Percentiles rank a stretch among this genome's conserved stretches.
phyloP scores from a whole-genome alignment of 2,888 invertebrate species.

The Drosophila ezoana region DNA sequence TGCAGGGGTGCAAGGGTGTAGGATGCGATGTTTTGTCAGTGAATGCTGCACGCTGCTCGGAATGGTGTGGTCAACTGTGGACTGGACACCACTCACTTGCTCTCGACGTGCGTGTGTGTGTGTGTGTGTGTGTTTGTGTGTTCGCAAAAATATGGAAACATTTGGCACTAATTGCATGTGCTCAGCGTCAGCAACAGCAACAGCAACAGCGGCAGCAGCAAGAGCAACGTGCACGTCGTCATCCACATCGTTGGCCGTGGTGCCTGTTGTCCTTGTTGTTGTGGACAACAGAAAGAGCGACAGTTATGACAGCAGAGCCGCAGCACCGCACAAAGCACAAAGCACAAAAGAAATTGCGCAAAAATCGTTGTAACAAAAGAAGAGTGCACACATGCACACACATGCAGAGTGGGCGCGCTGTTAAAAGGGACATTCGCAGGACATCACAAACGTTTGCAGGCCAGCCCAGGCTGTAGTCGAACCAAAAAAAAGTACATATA shows the following conservation, averaged over 20 bases:
- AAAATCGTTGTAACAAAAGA: slow-evolving; percentile 79
- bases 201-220: slow-evolving; percentile 28
- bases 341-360: slow-evolving; percentile 79
- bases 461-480: slow-evolving; percentile 28
- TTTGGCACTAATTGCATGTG: slow-evolving; percentile 84
- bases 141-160: slow-evolving; percentile 82
- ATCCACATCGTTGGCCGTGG: slow-evolving; percentile 26
- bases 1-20: slow-evolving; percentile 33
- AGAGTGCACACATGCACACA: slow-evolving; percentile 59
- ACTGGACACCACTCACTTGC: slow-evolving; percentile 37
- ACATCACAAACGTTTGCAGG: slow-evolving; percentile 75
- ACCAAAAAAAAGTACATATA: slow-evolving; percentile 17
- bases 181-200: slow-evolving; percentile 62
- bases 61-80: slow-evolving; percentile 72
- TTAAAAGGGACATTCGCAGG: slow-evolving; percentile 75
- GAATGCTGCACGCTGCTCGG: slow-evolving; percentile 62
- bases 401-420: slow-evolving; percentile 45
- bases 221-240: slow-evolving; percentile 36
- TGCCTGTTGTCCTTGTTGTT: slow-evolving; percentile 40
- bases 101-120: background rate
- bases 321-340: slow-evolving; percentile 66
- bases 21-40: slow-evolving; percentile 69
- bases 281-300: slow-evolving; percentile 66
- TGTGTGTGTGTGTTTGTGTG: slow-evolving; percentile 22
- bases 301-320: slow-evolving; percentile 75